Evolutionary conservation across 2,113 vertebrate species (phyloP), one percentile per base, ranked within the genome.

Genomic region (Perca fluviatilis): DNA sequence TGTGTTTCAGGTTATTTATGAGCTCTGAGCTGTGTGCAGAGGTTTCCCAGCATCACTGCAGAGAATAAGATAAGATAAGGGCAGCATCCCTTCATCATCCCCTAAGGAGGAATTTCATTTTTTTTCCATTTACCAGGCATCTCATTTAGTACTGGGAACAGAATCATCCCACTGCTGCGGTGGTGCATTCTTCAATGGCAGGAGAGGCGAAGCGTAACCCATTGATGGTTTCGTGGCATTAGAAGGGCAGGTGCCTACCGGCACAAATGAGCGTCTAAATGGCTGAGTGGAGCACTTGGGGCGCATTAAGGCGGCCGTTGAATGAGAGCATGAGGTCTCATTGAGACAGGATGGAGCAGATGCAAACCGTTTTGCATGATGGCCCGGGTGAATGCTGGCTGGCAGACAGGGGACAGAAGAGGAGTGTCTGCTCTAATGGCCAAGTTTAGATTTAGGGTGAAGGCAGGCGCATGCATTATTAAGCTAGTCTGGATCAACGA

Each of bases 211-310:
- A 0, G 46, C 10, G 21, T 33, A 21, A 58, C 47, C 61, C 49
- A 23, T 16, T 27, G 21, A 68, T 51, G 5, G 25, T 54, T 74
- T 61, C 57, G 68, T 58, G 68, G 67, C 75, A 33, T 75, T 72
- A 27, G 49, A 71, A 36, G 66, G 74, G 67, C 84, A 84, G 85
- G 83, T 88, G 85, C 73, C 79, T 46, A 25, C 71, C 13, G 7
- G 61, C 75, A 61, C 74, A 80, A 88, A 88, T 80, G 77, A 83
- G 83, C 21, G 0, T 75, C 54, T 80, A 7, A 89, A 83, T 68
- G 84, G 27, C 68, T 8, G 40, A 79, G 60, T 3, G 58, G 57
- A 53, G 83, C 65, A 25, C 79, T 80, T 0, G 43, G 74, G 83
- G 19, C 5, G 1, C 74, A 23, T 6, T 6, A 18, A 77, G 65